Evolutionary conservation across 1,140 invertebrate genomes (phyloP).

Genomic region (Drosophila navojoa): DNA sequence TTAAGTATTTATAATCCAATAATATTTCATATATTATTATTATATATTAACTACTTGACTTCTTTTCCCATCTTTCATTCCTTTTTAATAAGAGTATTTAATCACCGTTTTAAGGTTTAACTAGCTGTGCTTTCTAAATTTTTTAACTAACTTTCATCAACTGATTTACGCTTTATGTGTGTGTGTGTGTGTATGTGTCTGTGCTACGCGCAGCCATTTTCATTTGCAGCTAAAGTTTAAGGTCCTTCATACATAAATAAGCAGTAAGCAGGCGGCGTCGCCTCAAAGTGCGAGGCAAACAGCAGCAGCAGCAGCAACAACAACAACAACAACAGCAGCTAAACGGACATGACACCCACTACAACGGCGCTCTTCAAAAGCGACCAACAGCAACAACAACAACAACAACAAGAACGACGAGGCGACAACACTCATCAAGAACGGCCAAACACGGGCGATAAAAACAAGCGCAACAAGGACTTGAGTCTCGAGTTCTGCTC

Average conservation of each 20-base stretch:
- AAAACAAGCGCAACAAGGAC: constrained; percentile 81
- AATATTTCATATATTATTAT: background rate
- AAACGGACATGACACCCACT: constrained; percentile 78
- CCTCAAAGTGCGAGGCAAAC: constrained; percentile 68
- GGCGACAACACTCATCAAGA: constrained; percentile 73
- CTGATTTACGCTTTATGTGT: background rate
- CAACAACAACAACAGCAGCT: constrained; percentile 52
- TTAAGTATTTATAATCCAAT: too few relatives aligned
- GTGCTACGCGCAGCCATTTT: constrained; percentile 59
- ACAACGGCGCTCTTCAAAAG: constrained; percentile 70
- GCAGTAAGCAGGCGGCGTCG: constrained; percentile 72
- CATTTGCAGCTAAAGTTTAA: constrained; percentile 76
- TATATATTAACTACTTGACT: background rate
- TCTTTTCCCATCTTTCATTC: too few relatives aligned
- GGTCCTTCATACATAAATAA: constrained; percentile 82
- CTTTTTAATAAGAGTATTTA: background rate
- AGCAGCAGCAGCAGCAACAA: constrained; percentile 49
- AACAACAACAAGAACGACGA: constrained; percentile 30
- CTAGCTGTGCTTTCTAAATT: background rate
- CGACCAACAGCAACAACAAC: constrained; percentile 51
- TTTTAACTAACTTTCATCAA: constrained; percentile 32
- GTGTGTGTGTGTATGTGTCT: constrained; percentile 7
- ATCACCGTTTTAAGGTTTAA: background rate
- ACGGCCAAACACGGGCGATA: constrained; percentile 76
- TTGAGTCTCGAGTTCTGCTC: constrained; percentile 60